Base-by-base conservation (phyloP, 2,113 vertebrate species). In the Chloroceryle aenea region DNA sequence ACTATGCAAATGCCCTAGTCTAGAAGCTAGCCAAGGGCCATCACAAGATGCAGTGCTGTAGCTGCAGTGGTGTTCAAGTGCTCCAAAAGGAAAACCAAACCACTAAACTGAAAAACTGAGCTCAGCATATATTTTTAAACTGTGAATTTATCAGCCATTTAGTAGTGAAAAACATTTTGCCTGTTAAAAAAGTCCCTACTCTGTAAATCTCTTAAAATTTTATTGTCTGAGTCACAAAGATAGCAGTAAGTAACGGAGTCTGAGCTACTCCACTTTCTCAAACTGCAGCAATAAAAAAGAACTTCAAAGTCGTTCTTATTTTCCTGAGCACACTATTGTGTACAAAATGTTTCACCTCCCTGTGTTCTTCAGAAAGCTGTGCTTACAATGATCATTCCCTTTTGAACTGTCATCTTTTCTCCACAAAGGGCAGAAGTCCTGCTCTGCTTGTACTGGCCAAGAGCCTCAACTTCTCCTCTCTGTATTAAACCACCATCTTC, bases 261-360 rank as follows among this genome's bases (percentile, higher is more conserved):
- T 83, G 63, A 93, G 38, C 64, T 83, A 90, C 50, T 59, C 67
- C 56, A 69, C 25, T 86, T 81, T 77, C 83, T 84, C 89, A 67
- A 73, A 72, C 1, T 56, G 80, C 52, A 72, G 69, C 69, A 92
- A 58, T 27, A 74, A 85, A 68, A 76, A 53, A 69, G 40, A 74
- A 77, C 75, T 83, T 90, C 85, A 90, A 85, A 91, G 82, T 45
- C 27, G 55, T 76, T 71, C 61, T 79, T 88, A 23, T 87, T 95
- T 95, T 80, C 76, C 47, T 42, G 71, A 88, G 64, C 26, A 84
- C 55, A 40, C 8, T 77, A 21, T 87, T 74, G 50, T 47, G 42
- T 61, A 81, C 16, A 19, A 71, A 92, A 92, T 84, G 58, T 38
- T 87, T 82, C 67, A 95, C 10, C 52, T 87, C 42, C 14, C 42